These are phyloP conservation scores for Aplocera efformata DNA, from an alignment of 2,888 invertebrate genomes.

Conservation along the genomic window DNA sequence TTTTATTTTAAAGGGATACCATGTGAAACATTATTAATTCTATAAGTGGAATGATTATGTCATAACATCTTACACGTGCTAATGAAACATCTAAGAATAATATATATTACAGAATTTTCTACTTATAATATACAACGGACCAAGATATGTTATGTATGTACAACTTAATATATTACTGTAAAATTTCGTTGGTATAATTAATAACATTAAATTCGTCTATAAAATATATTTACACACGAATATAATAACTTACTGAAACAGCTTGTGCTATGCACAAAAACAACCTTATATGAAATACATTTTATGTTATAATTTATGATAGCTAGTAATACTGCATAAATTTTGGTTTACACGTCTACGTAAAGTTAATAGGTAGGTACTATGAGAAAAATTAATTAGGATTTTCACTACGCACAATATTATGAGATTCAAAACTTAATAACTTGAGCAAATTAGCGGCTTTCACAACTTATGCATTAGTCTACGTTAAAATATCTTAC, in stretches of 20 bases:
- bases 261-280: conserved; percentile 60
- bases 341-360: conserved; percentile 21
- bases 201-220: conserved; percentile 43
- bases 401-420: conserved; percentile 26
- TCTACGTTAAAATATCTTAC: conserved; percentile 34
- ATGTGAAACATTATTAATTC: conserved; percentile 36
- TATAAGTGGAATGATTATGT: conserved; percentile 28
- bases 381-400: conserved; percentile 19
- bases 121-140: conserved; percentile 49
- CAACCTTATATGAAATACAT: conserved; percentile 44
- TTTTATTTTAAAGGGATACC: conserved; percentile 75
- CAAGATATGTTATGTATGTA: conserved; percentile 55
- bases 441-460: conserved; percentile 70
- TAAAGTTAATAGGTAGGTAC: background rate
- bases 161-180: conserved; percentile 34
- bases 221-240: conserved; percentile 43
- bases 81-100: conserved; percentile 32
- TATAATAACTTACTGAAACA: conserved; percentile 1
- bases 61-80: conserved; percentile 21
- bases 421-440: conserved; percentile 41
- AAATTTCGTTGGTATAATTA: conserved; percentile 53
- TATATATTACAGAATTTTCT: conserved; percentile 37
- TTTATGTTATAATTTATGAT: conserved; percentile 13
- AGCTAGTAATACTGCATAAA: conserved; percentile 25
- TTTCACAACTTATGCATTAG: conserved; percentile 42